These are phyloP conservation scores for Drosophila suzukii DNA, from an alignment of 1,140 invertebrate species.

Conservation along the genomic window DNA sequence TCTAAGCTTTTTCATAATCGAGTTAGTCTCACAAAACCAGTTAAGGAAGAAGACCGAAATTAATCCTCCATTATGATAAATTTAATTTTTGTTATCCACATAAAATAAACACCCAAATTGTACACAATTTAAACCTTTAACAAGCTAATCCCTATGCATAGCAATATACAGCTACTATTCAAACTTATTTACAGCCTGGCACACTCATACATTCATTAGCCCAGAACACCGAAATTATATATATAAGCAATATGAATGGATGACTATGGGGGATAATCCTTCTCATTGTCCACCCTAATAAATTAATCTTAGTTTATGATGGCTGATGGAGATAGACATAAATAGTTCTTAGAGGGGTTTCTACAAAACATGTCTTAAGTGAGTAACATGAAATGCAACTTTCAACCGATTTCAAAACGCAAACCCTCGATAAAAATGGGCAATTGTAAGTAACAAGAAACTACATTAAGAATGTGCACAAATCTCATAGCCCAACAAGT, in stretches of 20 bases:
- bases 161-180: conserved; percentile 8
- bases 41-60: too few relatives aligned
- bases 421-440: conserved; percentile 24
- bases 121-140: background rate
- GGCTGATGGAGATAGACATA: background rate
- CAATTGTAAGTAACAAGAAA: conserved; percentile 31
- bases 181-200: conserved; percentile 25
- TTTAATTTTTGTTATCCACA: background rate
- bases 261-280: background rate
- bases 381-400: conserved; percentile 12
- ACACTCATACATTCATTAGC: conserved; percentile 1
- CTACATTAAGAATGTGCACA: conserved; percentile 58
- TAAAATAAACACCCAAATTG: background rate
- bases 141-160: background rate
- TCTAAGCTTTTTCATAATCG: too few relatives aligned
- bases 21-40: too few relatives aligned
- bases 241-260: conserved; percentile 21
- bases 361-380: conserved; percentile 6
- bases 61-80: too few relatives aligned
- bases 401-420: conserved; percentile 17
- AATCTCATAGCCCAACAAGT: conserved; percentile 54
- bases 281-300: background rate
- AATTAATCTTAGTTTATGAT: conserved; percentile 12
- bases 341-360: background rate
- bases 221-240: conserved; percentile 5